Evolutionary conservation across 2,888 invertebrate species (phyloP), one percentile per base, ranked within the genome.

Genomic region (Oligia strigilis): DNA sequence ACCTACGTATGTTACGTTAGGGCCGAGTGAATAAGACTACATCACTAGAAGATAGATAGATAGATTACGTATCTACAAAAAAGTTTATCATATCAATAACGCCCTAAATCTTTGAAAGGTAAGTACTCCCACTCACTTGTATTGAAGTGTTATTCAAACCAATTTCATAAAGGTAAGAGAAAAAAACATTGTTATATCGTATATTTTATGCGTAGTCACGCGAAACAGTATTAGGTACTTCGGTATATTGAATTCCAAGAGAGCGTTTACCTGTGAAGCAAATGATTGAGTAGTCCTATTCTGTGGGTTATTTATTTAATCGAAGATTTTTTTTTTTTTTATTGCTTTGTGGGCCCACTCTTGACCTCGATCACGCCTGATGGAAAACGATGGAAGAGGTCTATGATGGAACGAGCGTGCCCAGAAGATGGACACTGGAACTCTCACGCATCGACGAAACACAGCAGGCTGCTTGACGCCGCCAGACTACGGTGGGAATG

Each of bases 221-320:
- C 55, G 86, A 62, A 64, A 72, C 64, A 72, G 52, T 40, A 62
- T 46, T 62, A 19, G 14, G 14, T 46, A 40, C 49, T 23, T 43
- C 36, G 19, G 40, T 72, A 77, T 72, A 86, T 86, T 75, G 75
- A 77, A 75, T 77, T 83, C 36, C 55, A 75, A 75, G 52, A 55
- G 40, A 72, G 40, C 52, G 14, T 52, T 60, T 75, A 70, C 46
- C n/a, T 80, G 29, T 62, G 79, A 69, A 52, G 40, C 43, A 65
- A 14, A 67, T 40, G 75, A 73, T 81, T 72, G 74, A 81, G 69
- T 75, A 55, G 62, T 81, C 36, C 23, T 29, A 52, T 60, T 62
- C 40, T 23, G 29, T 43, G 29, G 2, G 49, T 19, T 70, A 29
- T 71, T 5, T 49, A 66, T 77, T 64, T 14, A 36, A 62, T 60